Evolutionary conservation across 2,888 invertebrate species (phyloP).

Genomic region (Diadegma fenestrale): DNA sequence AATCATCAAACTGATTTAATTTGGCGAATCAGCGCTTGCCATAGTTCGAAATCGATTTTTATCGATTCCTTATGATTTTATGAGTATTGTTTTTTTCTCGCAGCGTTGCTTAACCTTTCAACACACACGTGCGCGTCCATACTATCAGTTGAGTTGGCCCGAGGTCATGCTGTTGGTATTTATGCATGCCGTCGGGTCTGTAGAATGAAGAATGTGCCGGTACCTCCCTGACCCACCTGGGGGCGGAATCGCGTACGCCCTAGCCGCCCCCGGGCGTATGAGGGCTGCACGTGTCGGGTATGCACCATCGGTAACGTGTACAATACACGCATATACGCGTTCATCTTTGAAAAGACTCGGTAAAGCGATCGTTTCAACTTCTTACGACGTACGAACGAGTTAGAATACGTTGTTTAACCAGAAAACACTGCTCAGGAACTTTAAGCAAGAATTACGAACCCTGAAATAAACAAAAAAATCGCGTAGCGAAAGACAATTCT

Average conservation of each 20-base stretch:
- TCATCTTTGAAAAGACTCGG: conserved; percentile 27
- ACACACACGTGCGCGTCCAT: conserved; percentile 21
- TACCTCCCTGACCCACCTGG: conserved; percentile 84
- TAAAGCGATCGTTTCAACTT: conserved; percentile 50
- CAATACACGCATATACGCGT: conserved; percentile 25
- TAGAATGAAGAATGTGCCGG: conserved; percentile 80
- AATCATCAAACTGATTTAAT: neutral
- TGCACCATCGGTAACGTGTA: conserved; percentile 59
- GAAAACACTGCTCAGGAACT: conserved; percentile 40
- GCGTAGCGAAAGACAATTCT: neutral
- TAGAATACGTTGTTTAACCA: conserved; percentile 19
- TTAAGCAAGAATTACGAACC: conserved; percentile 29
- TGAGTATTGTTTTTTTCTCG: conserved; percentile 14
- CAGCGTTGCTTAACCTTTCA: conserved; percentile 21
- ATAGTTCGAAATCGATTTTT: neutral
- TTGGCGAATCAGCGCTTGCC: neutral
- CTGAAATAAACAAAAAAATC: neutral
- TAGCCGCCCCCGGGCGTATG: conserved; percentile 83
- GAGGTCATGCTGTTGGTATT: conserved; percentile 68
- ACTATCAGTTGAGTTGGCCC: conserved; percentile 54
- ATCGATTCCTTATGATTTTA: conserved; percentile 16
- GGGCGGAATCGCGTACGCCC: conserved; percentile 84
- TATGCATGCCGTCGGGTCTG: conserved; percentile 70
- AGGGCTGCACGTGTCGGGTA: conserved; percentile 78
- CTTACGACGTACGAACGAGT: conserved; percentile 33